Evolutionary conservation across 2,113 vertebrate species (phyloP).

Genomic region (Ptilonorhynchus violaceus): DNA sequence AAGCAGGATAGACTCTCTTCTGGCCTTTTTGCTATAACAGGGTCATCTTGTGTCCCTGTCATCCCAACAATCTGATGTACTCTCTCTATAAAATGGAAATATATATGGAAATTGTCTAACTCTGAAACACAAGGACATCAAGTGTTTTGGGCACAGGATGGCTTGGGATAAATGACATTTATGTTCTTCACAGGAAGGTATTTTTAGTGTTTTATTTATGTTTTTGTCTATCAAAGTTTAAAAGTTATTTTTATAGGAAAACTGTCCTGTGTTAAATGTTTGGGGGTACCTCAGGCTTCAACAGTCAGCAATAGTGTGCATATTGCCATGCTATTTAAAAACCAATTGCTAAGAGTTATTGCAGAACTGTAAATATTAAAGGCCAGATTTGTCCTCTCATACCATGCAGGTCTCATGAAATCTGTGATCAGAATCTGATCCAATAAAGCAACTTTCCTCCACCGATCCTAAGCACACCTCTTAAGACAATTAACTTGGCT

Average conservation of each 20-base stretch:
- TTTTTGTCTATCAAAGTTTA: background rate
- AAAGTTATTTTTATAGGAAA: background rate
- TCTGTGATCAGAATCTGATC: background rate
- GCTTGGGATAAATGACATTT: background rate
- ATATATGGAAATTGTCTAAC: background rate
- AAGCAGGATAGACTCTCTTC: background rate
- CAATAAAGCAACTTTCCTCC: background rate
- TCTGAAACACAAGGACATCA: background rate
- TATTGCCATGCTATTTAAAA: background rate
- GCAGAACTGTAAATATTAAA: background rate
- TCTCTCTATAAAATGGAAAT: background rate
- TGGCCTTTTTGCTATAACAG: background rate
- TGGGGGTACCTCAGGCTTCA: background rate
- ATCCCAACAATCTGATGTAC: background rate
- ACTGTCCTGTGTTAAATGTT: background rate
- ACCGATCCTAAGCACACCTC: background rate
- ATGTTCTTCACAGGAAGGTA: background rate
- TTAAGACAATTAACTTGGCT: conserved; percentile 44
- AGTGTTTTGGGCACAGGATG: background rate
- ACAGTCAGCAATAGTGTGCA: background rate
- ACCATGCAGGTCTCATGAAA: background rate
- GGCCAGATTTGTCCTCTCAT: background rate
- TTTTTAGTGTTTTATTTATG: background rate
- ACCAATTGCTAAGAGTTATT: background rate
- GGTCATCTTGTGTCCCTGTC: background rate